Percentiles rank a stretch among this genome's conserved stretches.
Conservation (phyloP, 2,888 invertebrate species). For the Thumatha senex region DNA sequence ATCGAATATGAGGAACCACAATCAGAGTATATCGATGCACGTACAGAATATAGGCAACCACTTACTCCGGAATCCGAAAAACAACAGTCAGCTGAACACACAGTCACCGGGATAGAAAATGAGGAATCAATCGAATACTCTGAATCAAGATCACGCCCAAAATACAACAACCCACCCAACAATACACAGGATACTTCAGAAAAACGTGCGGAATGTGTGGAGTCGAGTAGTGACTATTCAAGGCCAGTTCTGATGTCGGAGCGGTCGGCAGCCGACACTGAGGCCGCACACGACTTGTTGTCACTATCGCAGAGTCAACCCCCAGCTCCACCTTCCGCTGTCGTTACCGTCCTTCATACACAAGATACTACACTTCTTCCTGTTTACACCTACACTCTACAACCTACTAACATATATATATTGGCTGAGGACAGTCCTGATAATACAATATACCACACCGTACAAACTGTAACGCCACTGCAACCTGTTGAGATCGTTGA, state of each 20-base stretch:
- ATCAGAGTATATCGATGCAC: constrained; percentile 3
- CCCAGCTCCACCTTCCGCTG: constrained; percentile 84
- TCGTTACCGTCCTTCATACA: constrained; percentile 66
- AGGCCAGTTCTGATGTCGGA: constrained; percentile 74
- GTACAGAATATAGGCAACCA: constrained; percentile 2
- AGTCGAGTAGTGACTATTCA: constrained; percentile 66
- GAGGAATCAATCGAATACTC: not conserved
- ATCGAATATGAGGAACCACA: not conserved
- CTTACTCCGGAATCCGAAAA: not conserved
- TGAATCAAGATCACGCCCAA: not conserved
- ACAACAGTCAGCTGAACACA: not conserved
- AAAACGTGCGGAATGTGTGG: constrained; percentile 56
- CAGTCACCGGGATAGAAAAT: not conserved
- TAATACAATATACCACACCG: constrained; percentile 50
- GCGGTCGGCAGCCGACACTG: constrained; percentile 92
- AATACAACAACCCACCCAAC: not conserved
- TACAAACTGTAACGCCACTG: constrained; percentile 54
- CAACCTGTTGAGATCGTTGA: constrained; percentile 55
- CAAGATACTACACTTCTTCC: constrained; percentile 65
- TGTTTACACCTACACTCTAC: constrained; percentile 86
- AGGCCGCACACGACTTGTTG: constrained; percentile 92
- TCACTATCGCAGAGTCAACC: constrained; percentile 91
- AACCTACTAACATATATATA: constrained; percentile 77
- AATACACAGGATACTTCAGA: constrained; percentile 21
- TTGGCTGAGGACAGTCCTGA: constrained; percentile 60